Evolutionary conservation across 2,888 invertebrate species (phyloP).

Genomic region (Cheilosia vulpina): DNA sequence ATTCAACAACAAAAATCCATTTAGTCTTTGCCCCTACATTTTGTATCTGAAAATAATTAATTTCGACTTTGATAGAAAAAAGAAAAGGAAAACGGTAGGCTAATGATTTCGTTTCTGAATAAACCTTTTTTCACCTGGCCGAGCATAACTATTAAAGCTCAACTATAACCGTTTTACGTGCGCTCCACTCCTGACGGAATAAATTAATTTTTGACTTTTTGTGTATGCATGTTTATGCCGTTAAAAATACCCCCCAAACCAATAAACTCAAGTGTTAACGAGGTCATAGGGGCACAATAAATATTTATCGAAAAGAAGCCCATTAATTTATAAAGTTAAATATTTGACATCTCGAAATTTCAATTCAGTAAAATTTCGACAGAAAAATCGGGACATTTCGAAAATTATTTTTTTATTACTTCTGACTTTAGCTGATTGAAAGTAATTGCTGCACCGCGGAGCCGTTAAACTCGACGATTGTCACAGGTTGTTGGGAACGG

Average conservation of each 20-base stretch:
- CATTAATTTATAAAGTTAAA: background rate
- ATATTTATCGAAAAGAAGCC: constrained; percentile 23
- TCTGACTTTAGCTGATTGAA: constrained; percentile 58
- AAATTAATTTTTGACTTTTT: constrained; percentile 22
- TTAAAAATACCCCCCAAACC: background rate
- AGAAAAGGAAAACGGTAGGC: background rate
- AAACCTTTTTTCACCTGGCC: too few relatives aligned
- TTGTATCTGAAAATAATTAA: background rate
- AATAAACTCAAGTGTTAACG: constrained; percentile 3
- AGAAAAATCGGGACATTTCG: constrained; percentile 24
- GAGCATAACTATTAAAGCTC: background rate
- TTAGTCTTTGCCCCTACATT: background rate
- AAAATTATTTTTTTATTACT: constrained; percentile 49
- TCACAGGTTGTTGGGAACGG: constrained; percentile 18
- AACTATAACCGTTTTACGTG: background rate
- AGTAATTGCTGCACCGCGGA: constrained; percentile 46
- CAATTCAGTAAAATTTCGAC: constrained; percentile 17
- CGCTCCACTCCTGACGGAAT: background rate
- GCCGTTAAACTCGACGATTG: constrained; percentile 17
- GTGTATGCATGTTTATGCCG: background rate
- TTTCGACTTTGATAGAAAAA: constrained; percentile 2
- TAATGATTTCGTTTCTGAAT: constrained; percentile 14
- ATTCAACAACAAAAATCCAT: too few relatives aligned
- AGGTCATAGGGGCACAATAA: constrained; percentile 22
- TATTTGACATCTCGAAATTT: constrained; percentile 22